Base-by-base conservation (phyloP, 2,113 vertebrate genomes). In the Psittacula cyanocephala region DNA sequence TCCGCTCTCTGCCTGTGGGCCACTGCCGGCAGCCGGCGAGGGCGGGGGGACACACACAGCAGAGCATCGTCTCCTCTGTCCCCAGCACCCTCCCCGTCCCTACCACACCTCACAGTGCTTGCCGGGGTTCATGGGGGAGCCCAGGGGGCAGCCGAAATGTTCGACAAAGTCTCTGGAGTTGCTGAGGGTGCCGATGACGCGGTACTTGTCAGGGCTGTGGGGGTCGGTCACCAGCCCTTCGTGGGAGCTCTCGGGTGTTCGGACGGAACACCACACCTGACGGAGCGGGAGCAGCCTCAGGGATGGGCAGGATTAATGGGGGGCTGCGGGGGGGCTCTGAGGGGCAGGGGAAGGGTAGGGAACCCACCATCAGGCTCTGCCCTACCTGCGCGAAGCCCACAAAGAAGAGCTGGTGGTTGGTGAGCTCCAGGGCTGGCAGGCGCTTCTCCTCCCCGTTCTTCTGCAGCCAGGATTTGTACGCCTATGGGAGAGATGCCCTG, bases 81-180 rank as follows among this genome's bases (percentile, higher is more conserved):
- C 72, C 75, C 88, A n/a, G 65, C 70, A 33, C 60, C 77, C 65
- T 65, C 47, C 84, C 24, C 2, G 2, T 64, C 86, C 93, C 98
- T 99, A 99, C 99, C 99, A 99, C 95, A 99, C 99, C 95, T 99
- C 99, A 81, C 99, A 99, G 97, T 98, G 98, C 95, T 96, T 98
- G 88, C 99, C 99, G 2, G 98, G 98, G 98, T 99, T 99, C 99
- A 99, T 99, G 62, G 98, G 98, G 27, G 99, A 98, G 70, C 99
- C 99, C 9, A 88, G 77, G 1, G 99, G 98, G 89, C 99, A 99
- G 93, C 94, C 76, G 74, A 99, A 99, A 96, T 99, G 99, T 88
- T 96, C 97, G 13, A 98, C 98, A 96, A 99, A 99, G 95, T 99
- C 99, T 3, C 97, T 98, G 35, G 99, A 99, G 98, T 99, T 99